Conservation (phyloP, 2,888 invertebrate genomes). For the Salticus scenicus region DNA sequence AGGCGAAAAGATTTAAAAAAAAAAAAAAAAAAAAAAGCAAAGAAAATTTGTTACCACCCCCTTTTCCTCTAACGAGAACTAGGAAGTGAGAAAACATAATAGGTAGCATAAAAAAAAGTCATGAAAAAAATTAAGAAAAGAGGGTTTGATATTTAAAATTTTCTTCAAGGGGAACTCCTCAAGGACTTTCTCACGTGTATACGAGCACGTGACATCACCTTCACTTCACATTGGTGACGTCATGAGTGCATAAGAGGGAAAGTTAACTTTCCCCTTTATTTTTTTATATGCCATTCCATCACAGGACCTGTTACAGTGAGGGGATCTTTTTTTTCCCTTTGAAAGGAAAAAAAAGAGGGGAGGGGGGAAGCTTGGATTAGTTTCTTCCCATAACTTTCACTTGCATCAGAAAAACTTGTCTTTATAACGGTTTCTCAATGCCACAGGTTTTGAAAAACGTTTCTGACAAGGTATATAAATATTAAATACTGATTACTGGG, state of each 20-base stretch:
- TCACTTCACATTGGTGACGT: constrained; percentile 66
- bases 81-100: constrained; percentile 25
- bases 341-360: neutral
- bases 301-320: neutral
- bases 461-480: too few relatives aligned
- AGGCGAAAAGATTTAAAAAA: too few relatives aligned
- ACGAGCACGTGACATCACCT: constrained; percentile 65
- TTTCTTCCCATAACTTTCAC: constrained; percentile 9
- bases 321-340: neutral
- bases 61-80: constrained; percentile 29
- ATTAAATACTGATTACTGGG: too few relatives aligned
- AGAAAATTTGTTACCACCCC: constrained; percentile 50
- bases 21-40: constrained; percentile 15
- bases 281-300: neutral
- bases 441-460: neutral
- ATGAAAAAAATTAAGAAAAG: constrained; percentile 9
- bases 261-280: neutral
- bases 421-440: neutral
- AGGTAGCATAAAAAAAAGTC: neutral
- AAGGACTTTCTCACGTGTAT: constrained; percentile 67
- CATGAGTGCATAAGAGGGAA: neutral
- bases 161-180: constrained; percentile 36
- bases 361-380: neutral
- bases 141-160: constrained; percentile 30
- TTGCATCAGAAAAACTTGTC: neutral